These are phyloP conservation scores for Temnopleurus reevesii DNA, from an alignment of 53 echinoderm and acorn worm genomes.

Conservation along the genomic window DNA sequence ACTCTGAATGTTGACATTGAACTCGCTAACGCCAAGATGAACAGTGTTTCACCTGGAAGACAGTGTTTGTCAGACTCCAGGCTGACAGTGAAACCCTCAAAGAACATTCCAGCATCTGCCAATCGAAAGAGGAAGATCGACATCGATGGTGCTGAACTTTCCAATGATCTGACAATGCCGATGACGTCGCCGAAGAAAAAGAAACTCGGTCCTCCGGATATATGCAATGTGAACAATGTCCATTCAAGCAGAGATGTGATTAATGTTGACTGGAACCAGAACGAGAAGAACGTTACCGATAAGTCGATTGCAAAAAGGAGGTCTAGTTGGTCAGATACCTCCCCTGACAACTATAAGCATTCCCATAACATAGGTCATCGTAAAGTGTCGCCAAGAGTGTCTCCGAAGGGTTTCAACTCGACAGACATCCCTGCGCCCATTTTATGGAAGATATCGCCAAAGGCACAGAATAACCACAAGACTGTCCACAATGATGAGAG, in stretches of 20 bases:
- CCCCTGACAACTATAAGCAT: slow-evolving; percentile 75
- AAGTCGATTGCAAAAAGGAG: slow-evolving; percentile 39
- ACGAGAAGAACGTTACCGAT: slow-evolving; percentile 61
- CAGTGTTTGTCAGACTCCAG: slow-evolving; percentile 92
- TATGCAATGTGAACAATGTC: background rate
- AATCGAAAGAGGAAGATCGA: slow-evolving; percentile 80
- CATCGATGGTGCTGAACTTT: slow-evolving; percentile 47
- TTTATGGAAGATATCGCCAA: background rate
- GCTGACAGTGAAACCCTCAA: slow-evolving; percentile 60
- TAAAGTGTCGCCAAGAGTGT: slow-evolving; percentile 70
- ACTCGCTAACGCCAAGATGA: slow-evolving; percentile 71
- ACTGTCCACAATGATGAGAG: background rate
- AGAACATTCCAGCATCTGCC: slow-evolving; percentile 65
- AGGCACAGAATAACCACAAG: slow-evolving; percentile 10
- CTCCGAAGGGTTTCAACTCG: slow-evolving; percentile 11
- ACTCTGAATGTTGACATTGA: slow-evolving; percentile 79
- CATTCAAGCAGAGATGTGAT: background rate
- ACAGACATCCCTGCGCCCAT: background rate
- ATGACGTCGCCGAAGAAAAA: slow-evolving; percentile 54
- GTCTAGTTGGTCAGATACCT: slow-evolving; percentile 57
- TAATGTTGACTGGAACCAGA: slow-evolving; percentile 72
- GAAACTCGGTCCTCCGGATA: slow-evolving; percentile 45
- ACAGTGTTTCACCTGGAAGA: slow-evolving; percentile 85
- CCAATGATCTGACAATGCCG: background rate
- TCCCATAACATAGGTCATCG: slow-evolving; percentile 86